Base-by-base conservation (phyloP, 2,113 vertebrate genomes). In the Globicephala melas region DNA sequence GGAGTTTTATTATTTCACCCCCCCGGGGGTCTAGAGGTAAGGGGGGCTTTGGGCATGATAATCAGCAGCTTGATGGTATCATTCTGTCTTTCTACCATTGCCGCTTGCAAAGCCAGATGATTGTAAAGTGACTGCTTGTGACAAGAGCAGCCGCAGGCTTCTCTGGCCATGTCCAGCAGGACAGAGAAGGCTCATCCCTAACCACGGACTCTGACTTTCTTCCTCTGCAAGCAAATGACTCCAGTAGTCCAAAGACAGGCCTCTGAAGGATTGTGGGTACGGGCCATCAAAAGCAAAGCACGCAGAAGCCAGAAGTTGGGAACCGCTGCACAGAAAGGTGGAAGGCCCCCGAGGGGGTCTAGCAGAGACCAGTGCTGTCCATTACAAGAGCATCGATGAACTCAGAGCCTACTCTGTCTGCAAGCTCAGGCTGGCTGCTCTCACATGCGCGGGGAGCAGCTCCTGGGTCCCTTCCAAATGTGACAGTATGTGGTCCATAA, bases 311-410 rank as follows among this genome's bases (percentile, higher is more conserved):
- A 6, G 53, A 17, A 55, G 50, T 31, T 15, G 38, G 14, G 23
- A 12, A 5, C 0, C 28, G 60, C 25, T 25, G 62, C 25, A 1
- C 12, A 6, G 26, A 68, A 15, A 44, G 58, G 60, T 1, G 26
- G 21, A 25, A 25, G 33, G 33, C 26, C 5, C 47, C 70, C 5
- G 0, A 11, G 63, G 33, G 23, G 18, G 25, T 14, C 36, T 33
- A 3, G 20, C 8, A 44, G 28, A 77, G n/a, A 0, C 14, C 20
- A 15, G 3, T 5, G 0, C 36, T 28, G 25, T 44, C 84, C 36
- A 36, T 28, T 5, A 10, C 18, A 41, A 8, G 28, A 1, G 23
- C 12, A 20, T 12, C 7, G 41, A 20, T 41, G 4, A 38, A 3
- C 17, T 23, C 77, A 4, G 84, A 26, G 28, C 18, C 36, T n/a